Percentiles rank a stretch among this genome's conserved stretches.
These are phyloP conservation scores for Semaprochilodus insignis DNA, from an alignment of 2,797 vertebrate genomes.

Conservation along the genomic window DNA sequence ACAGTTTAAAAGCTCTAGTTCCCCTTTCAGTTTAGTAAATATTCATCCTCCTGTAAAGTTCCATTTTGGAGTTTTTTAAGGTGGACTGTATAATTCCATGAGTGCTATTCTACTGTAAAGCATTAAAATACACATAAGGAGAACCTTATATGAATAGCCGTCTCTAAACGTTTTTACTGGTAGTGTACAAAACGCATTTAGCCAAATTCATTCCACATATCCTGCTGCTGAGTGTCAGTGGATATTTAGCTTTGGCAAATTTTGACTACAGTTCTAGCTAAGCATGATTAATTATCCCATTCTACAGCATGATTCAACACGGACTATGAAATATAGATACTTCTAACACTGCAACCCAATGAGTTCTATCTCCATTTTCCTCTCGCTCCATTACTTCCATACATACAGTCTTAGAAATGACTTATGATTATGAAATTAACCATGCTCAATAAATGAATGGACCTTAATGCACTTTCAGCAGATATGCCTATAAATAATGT, in stretches of 20 bases:
- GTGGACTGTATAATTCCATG: too few species aligned
- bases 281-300: not conserved
- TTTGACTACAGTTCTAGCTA: not conserved
- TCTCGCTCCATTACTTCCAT: not conserved
- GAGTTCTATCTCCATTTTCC: not conserved
- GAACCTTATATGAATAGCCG: too few species aligned
- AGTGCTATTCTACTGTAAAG: too few species aligned
- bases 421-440: conserved; percentile 13
- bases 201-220: too few species aligned
- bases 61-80: too few species aligned
- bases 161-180: too few species aligned
- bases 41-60: too few species aligned
- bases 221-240: not conserved
- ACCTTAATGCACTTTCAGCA: not conserved
- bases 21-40: too few species aligned
- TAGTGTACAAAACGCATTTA: not conserved
- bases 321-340: not conserved
- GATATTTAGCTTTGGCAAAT: not conserved
- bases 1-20: too few species aligned
- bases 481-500: conserved; percentile 22
- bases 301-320: not conserved
- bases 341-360: not conserved
- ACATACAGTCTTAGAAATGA: not conserved
- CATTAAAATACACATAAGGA: too few species aligned
- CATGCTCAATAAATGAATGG: conserved; percentile 9